Percentiles rank a stretch among this genome's conserved stretches.
phyloP scores from a whole-genome alignment of 2,797 vertebrate species.

The Octomys mimax region DNA sequence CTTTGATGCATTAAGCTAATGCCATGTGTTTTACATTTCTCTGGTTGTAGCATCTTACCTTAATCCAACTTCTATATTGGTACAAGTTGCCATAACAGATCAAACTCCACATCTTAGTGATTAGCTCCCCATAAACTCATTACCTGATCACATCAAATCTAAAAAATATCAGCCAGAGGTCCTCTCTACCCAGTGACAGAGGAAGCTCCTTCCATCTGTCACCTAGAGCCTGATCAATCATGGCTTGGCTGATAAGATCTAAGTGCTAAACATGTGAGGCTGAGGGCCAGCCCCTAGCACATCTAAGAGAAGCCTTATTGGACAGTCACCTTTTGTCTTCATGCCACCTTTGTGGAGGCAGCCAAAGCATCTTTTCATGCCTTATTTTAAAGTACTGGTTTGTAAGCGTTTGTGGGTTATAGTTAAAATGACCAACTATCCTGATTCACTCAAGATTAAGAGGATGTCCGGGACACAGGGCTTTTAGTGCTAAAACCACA shows the following conservation, averaged over 20 bases:
- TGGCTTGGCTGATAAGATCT: background rate
- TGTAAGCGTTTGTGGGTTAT: slow-evolving; percentile 6
- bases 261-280: background rate
- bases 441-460: background rate
- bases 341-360: background rate
- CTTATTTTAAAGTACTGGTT: slow-evolving; percentile 15
- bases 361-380: background rate
- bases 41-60: background rate
- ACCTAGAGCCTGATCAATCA: background rate
- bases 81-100: background rate
- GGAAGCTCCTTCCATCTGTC: background rate
- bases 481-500: slow-evolving; percentile 19
- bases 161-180: background rate
- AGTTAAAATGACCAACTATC: slow-evolving; percentile 16
- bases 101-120: background rate
- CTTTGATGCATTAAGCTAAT: background rate
- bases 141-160: background rate
- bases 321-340: background rate
- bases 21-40: background rate
- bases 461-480: background rate
- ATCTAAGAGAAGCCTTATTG: background rate
- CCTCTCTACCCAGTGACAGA: background rate
- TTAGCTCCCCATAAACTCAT: background rate
- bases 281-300: background rate
- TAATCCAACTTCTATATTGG: background rate